phyloP scores from a whole-genome alignment of 2,113 vertebrate species.

The Benitochromis conjunctus region DNA sequence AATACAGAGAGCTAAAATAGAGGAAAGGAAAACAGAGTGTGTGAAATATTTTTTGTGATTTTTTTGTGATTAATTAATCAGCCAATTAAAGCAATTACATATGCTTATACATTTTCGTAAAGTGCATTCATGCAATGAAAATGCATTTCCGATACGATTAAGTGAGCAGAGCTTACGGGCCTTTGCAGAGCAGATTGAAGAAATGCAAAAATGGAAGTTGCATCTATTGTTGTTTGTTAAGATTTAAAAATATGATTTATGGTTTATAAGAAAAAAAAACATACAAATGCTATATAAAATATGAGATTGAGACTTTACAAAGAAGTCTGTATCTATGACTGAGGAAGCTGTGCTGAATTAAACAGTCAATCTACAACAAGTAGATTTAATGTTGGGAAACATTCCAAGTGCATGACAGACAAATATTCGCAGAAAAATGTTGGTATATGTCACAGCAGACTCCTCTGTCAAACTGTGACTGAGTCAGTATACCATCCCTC shows the following conservation, averaged over 20 bases:
- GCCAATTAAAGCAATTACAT: neutral
- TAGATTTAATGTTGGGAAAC: neutral
- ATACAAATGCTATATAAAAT: neutral
- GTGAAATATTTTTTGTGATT: neutral
- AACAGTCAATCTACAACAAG: neutral
- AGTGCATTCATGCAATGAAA: neutral
- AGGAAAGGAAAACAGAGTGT: neutral
- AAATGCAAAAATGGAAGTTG: neutral
- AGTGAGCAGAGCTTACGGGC: accelerated
- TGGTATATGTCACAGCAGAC: slow-evolving; percentile 9
- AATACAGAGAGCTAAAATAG: neutral
- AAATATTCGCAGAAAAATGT: slow-evolving; percentile 3
- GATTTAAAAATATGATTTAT: neutral
- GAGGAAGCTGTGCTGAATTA: slow-evolving; percentile 1
- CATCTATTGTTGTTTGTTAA: neutral
- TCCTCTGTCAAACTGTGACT: slow-evolving; percentile 27
- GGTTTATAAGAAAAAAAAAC: neutral
- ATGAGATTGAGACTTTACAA: neutral
- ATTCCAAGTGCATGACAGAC: slow-evolving; percentile 32
- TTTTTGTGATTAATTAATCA: neutral
- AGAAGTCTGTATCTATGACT: neutral
- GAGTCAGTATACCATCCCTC: neutral
- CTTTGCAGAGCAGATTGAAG: neutral
- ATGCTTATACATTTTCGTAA: neutral
- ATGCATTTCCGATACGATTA: neutral